Conservation (phyloP, 2,888 invertebrate species). For the Meiosimyza platycephala region DNA sequence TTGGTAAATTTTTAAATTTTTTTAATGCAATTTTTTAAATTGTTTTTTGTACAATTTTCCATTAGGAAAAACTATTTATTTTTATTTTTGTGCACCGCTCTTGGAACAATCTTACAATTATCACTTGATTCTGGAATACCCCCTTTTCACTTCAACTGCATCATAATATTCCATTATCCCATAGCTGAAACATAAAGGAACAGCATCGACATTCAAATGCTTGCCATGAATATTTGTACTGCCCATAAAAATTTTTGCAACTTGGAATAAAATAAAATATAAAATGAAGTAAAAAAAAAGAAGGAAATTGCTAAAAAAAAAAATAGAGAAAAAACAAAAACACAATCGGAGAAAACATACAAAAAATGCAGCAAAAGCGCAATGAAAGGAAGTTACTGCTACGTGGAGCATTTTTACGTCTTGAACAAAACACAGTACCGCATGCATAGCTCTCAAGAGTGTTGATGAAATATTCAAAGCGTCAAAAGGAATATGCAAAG, state of each 20-base stretch:
- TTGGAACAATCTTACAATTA: no score
- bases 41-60: no score
- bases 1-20: no score
- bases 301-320: no score
- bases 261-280: no score
- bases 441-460: background rate
- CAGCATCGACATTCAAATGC: slow-evolving; percentile 10
- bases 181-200: background rate
- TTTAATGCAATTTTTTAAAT: no score
- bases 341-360: background rate
- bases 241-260: slow-evolving; percentile 3
- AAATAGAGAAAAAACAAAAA: slow-evolving; percentile 9
- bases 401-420: background rate
- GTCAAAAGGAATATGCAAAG: background rate
- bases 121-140: no score
- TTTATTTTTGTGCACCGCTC: no score
- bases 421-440: background rate
- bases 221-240: slow-evolving; percentile 24
- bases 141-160: background rate
- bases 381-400: background rate
- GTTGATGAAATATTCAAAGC: slow-evolving; percentile 32
- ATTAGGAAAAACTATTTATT: no score
- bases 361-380: slow-evolving; percentile 2
- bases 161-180: slow-evolving; percentile 13
- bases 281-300: no score